Conservation (phyloP, 2,888 invertebrate genomes). For the Lithophane semibrunnea region DNA sequence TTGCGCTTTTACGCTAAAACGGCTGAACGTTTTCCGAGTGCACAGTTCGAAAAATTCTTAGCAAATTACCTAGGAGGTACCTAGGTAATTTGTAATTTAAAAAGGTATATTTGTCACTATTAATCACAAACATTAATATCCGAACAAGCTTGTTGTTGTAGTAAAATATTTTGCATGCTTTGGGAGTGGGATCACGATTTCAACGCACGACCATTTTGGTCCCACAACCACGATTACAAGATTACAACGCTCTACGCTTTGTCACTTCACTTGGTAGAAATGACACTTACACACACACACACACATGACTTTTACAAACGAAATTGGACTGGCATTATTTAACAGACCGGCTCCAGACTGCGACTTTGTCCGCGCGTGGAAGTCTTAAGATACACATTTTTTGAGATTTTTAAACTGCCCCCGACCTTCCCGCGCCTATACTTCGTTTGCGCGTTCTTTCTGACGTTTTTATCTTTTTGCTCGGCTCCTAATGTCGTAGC, state of each 20-base stretch:
- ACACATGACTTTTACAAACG: not conserved
- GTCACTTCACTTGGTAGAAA: not conserved
- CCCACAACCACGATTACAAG: too few relatives aligned
- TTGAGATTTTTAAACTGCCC: too few relatives aligned
- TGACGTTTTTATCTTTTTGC: too few relatives aligned
- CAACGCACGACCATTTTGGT: constrained; percentile 19
- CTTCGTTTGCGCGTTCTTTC: not conserved
- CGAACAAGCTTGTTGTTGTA: not conserved
- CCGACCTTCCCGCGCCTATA: too few relatives aligned
- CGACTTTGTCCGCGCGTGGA: too few relatives aligned
- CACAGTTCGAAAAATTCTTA: not conserved
- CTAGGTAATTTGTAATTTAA: too few relatives aligned
- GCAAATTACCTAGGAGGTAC: not conserved
- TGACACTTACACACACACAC: too few relatives aligned
- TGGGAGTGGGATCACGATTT: constrained; percentile 33
- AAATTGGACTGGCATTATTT: constrained; percentile 3
- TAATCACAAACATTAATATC: constrained; percentile 14
- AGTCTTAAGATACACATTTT: too few relatives aligned
- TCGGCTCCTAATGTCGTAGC: too few relatives aligned
- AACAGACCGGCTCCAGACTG: not conserved
- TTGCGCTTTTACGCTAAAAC: too few relatives aligned
- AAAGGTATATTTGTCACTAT: not conserved
- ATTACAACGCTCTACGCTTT: too few relatives aligned
- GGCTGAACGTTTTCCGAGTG: too few relatives aligned
- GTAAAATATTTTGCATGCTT: constrained; percentile 9